These are phyloP conservation scores for Saccostrea cuccullata DNA, from an alignment of 1,140 invertebrate genomes.

Conservation along the genomic window DNA sequence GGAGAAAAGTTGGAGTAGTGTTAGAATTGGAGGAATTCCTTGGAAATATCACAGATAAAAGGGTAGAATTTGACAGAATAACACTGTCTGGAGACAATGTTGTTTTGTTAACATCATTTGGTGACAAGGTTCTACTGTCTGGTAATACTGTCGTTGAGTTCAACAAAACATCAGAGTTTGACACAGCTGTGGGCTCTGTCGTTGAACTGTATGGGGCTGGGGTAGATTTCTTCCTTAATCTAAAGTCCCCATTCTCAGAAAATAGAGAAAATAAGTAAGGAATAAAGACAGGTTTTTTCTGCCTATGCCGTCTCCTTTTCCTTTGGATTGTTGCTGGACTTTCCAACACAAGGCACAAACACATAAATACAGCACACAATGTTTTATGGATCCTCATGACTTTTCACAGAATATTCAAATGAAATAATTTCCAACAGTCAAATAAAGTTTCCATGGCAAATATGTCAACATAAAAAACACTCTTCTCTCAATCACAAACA, in stretches of 20 bases:
- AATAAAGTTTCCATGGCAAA: slow-evolving; percentile 29
- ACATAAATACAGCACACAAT: background rate
- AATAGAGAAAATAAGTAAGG: slow-evolving; percentile 13
- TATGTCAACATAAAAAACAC: background rate
- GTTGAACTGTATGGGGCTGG: background rate
- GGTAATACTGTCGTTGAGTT: slow-evolving; percentile 1
- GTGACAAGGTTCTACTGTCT: background rate
- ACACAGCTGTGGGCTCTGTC: background rate
- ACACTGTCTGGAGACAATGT: slow-evolving; percentile 1
- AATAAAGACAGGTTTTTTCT: slow-evolving; percentile 8
- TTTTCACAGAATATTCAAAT: slow-evolving; percentile 10
- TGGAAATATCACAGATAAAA: slow-evolving; percentile 21
- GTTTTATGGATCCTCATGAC: background rate
- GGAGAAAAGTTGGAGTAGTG: background rate
- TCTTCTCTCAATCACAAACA: background rate
- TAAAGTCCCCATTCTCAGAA: slow-evolving; percentile 8
- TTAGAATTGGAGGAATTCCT: background rate
- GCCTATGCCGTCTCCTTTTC: background rate
- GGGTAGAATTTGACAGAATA: slow-evolving; percentile 23
- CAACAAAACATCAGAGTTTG: background rate
- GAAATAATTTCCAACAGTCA: background rate
- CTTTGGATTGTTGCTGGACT: background rate
- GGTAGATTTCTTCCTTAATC: background rate
- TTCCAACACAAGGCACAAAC: slow-evolving; percentile 1
- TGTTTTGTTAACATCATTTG: slow-evolving; percentile 16